Evolutionary conservation across 2,888 invertebrate genomes (phyloP), one percentile per base, ranked within the genome.

Genomic region (Strigamia maritima): DNA sequence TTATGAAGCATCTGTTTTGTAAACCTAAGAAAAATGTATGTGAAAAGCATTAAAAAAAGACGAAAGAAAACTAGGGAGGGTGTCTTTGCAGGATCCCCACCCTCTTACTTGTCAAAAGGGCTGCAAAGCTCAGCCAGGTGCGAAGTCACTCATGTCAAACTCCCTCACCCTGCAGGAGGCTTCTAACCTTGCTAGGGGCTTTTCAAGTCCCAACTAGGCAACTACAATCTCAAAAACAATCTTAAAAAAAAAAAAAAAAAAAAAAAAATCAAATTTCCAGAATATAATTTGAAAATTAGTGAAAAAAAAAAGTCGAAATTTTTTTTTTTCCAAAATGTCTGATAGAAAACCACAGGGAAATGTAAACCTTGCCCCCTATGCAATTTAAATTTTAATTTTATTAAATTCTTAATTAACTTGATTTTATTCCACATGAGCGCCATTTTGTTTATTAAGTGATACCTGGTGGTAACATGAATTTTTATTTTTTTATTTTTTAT

Each of bases 51-150:
- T 60, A 60, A 60, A 60, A 60, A 14, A 2, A 16, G 44, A 49
- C 14, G 7, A 12, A 7, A 31, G 49, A 19, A 2, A 60, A 1
- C 7, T 2, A 28, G 65, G 65, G 28, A 28, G 65, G 65, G 65
- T 24, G 24, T 28, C 28, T 65, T 65, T 26, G 65, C 12, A 8
- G 65, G 49, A 26, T 28, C 65, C 65, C 65, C 28, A 65, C 65
- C 65, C 65, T 65, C 24, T 65, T 65, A 14, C 65, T 65, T 65
- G 65, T 65, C 65, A 65, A 65, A 65, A 65, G 65, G 65, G 65
- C 65, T 65, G 65, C 65, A 65, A 65, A 65, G 65, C 65, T 65
- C 65, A 65, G 65, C 65, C 65, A 65, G 65, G 65, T 65, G 65
- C 65, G 65, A 65, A 65, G 65, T 65, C 65, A 65, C 65, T 65